phyloP scores from a whole-genome alignment of 2,113 vertebrate species.

The Ceuthmochares aereus region DNA sequence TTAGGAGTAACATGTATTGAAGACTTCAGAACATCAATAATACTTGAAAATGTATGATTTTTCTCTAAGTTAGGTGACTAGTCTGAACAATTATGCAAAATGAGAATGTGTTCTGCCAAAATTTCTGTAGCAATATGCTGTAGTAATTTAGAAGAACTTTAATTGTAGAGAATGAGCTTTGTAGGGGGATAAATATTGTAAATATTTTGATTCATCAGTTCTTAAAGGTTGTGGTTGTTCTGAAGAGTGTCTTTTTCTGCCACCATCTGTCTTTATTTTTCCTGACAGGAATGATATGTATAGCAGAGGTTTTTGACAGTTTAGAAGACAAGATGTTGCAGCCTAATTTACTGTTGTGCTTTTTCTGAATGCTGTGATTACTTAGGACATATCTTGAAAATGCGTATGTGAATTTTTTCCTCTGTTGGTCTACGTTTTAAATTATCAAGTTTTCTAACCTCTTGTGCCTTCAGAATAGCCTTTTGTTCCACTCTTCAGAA shows the following conservation, averaged over 20 bases:
- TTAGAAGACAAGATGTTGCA: not conserved
- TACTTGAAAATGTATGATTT: not conserved
- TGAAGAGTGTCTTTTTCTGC: constrained; percentile 1
- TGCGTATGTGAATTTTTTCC: accelerated
- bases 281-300: not conserved
- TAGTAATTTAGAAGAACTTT: not conserved
- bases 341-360: not conserved
- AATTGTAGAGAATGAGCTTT: constrained; percentile 18
- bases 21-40: not conserved
- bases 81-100: constrained; percentile 21
- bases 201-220: constrained; percentile 55
- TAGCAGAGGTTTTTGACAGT: not conserved
- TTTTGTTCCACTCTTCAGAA: not conserved
- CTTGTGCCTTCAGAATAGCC: not conserved
- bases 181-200: not conserved
- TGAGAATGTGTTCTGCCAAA: constrained; percentile 28
- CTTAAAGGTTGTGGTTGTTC: constrained; percentile 14
- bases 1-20: not conserved
- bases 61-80: not conserved
- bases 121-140: constrained; percentile 31
- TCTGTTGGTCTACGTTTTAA: not conserved
- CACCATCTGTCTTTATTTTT: constrained; percentile 49
- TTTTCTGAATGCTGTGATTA: not conserved
- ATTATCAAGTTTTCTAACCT: not conserved
- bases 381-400: not conserved